Evolutionary conservation across 1,140 invertebrate genomes (phyloP), one percentile per base, ranked within the genome.

Genomic region (Batillaria attramentaria): DNA sequence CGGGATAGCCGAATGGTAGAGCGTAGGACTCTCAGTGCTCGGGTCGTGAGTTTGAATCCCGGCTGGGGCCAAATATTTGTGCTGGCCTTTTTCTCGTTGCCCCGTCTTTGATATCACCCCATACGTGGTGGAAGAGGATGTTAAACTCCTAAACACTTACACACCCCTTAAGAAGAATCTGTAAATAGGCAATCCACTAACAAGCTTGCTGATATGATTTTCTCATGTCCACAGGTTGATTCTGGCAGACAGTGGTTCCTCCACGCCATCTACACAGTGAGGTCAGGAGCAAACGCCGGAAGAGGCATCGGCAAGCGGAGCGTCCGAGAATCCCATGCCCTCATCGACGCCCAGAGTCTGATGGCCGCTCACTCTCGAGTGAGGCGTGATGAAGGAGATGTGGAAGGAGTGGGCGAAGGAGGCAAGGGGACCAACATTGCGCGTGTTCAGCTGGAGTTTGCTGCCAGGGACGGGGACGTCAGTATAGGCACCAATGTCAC

Each of bases 371-470:
- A 42, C 42, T 16, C 24, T 24, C 66, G 80, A n/a, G 62, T 68
- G 5, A 84, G 78, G 74, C 74, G 86, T 46, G 77, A 83, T 33
- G n/a, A 81, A 13, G 35, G 79, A 10, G 87, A 88, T 33, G 46
- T 83, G 18, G 72, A 83, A 0, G 84, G 80, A 0, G 81, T 88
- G 6, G 89, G 88, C 10, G 43, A 83, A 24, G 74, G 80, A 62
- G 89, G 86, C 28, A 83, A 83, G 70, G 90, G 91, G 8, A 90
- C 89, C n/a, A 91, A 91, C 79, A 90, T 91, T 85, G 87, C 87
- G 35, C 79, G 84, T 41, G 80, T 91, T 20, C 72, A 86, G 39
- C 72, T 87, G 31, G 74, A 86, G 42, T 79, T 70, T 35, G 65
- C 84, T 20, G 69, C 81, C 31, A 72, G 54, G 13, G 79, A 66